Conservation (phyloP, 1,140 invertebrate species). For the Camponotus floridanus region DNA sequence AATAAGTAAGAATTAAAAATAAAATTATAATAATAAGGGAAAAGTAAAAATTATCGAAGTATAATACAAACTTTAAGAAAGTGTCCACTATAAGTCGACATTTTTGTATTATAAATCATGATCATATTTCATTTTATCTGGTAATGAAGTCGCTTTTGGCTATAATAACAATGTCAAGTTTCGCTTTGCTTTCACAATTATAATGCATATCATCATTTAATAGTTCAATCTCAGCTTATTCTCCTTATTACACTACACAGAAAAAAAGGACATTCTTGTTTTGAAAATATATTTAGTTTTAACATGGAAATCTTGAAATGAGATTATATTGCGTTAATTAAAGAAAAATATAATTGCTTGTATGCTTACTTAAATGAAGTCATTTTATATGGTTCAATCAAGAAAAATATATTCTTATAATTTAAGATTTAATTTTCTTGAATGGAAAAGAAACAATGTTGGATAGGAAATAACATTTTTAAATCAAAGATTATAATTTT, state of each 20-base stretch:
- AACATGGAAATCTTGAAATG: too few relatives aligned
- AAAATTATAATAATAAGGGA: background rate
- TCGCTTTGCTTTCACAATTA: constrained; percentile 6
- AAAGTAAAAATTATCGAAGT: constrained; percentile 2
- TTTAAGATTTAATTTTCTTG: too few relatives aligned
- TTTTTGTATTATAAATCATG: constrained; percentile 49
- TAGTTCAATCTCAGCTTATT: background rate
- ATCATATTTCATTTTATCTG: constrained; percentile 15
- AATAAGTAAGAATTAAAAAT: background rate
- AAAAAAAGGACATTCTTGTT: too few relatives aligned
- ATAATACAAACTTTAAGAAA: background rate
- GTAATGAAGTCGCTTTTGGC: constrained; percentile 8
- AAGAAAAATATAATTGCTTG: too few relatives aligned
- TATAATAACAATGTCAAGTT: constrained; percentile 13
- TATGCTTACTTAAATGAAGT: too few relatives aligned
- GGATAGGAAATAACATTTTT: too few relatives aligned
- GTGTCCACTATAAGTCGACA: constrained; percentile 3
- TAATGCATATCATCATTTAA: background rate
- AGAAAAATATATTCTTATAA: too few relatives aligned
- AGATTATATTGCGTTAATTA: too few relatives aligned
- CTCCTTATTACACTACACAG: background rate
- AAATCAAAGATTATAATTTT: too few relatives aligned
- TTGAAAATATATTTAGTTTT: too few relatives aligned
- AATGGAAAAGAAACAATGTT: too few relatives aligned
- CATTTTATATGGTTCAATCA: too few relatives aligned